phyloP scores from a whole-genome alignment of 2,797 vertebrate genomes.

The Phalloptychus januarius region DNA sequence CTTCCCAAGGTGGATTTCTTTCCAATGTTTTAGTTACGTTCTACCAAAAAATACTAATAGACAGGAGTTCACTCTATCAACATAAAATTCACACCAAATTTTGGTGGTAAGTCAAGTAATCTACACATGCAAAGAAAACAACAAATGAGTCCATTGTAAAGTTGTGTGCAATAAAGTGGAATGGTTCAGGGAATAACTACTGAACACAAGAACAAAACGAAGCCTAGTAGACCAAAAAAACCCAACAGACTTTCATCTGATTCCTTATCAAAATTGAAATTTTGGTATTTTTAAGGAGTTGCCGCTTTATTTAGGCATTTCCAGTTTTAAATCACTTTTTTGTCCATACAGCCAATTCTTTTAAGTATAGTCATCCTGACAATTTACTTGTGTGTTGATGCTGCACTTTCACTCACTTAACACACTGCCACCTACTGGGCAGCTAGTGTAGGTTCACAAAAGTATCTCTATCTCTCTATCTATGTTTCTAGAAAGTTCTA shows the following conservation, averaged over 20 bases:
- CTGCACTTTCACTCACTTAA: not conserved
- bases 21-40: not conserved
- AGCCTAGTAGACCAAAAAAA: not conserved
- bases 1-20: not conserved
- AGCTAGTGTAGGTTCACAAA: not conserved
- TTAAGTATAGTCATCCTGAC: not conserved
- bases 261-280: not conserved
- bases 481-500: not conserved
- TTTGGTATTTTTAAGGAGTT: not conserved
- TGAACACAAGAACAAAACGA: not conserved
- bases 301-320: not conserved
- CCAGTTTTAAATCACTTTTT: not conserved
- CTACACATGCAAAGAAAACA: not conserved
- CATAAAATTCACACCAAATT: no score
- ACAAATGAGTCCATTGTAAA: not conserved
- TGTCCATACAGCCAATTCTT: not conserved
- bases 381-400: not conserved
- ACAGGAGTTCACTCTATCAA: not conserved
- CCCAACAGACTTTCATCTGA: no score
- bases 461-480: not conserved
- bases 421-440: not conserved
- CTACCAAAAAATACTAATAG: not conserved
- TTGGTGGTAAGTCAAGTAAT: not conserved
- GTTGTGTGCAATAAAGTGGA: not conserved
- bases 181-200: not conserved